Percentiles rank a stretch among this genome's conserved stretches.
phyloP scores from a whole-genome alignment of 2,113 vertebrate genomes.

The Glaucomys volans region DNA sequence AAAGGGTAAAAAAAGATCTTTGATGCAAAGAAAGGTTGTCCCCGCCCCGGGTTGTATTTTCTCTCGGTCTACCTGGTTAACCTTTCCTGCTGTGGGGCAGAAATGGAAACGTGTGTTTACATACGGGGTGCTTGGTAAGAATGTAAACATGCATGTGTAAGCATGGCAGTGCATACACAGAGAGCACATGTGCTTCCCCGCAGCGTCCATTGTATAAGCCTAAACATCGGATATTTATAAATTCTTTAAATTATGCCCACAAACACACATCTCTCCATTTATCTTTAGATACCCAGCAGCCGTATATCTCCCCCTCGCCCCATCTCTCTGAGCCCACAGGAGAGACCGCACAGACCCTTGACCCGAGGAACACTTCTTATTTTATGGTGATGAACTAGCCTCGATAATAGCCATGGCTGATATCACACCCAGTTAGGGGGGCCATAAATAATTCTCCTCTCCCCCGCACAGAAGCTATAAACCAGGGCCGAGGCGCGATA shows the following conservation, averaged over 20 bases:
- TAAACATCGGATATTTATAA: slow-evolving; percentile 37
- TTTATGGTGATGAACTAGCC: slow-evolving; percentile 87
- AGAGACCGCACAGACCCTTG: slow-evolving; percentile 82
- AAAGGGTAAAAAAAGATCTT: slow-evolving; percentile 12
- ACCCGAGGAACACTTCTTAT: slow-evolving; percentile 83
- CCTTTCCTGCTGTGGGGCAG: slow-evolving; percentile 68
- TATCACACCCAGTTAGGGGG: slow-evolving; percentile 86
- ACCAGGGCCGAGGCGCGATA: slow-evolving; percentile 83
- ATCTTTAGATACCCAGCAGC: slow-evolving; percentile 64
- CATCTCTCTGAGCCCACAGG: slow-evolving; percentile 79
- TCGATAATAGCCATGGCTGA: slow-evolving; percentile 84
- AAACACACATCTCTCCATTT: slow-evolving; percentile 70
- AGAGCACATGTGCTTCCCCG: slow-evolving; percentile 60
- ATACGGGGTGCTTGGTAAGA: slow-evolving; percentile 56
- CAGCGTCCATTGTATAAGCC: not conserved
- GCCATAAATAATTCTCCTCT: slow-evolving; percentile 86
- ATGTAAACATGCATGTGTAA: slow-evolving; percentile 71
- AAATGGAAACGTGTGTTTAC: slow-evolving; percentile 74
- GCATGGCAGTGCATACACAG: not conserved
- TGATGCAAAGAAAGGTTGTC: not conserved
- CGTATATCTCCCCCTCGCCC: slow-evolving; percentile 71
- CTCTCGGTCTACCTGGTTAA: slow-evolving; percentile 67
- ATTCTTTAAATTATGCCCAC: slow-evolving; percentile 65
- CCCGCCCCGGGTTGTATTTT: not conserved
- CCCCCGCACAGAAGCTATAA: slow-evolving; percentile 83